Base-by-base conservation (phyloP, 2,888 invertebrate species). In the Andricus curvator region DNA sequence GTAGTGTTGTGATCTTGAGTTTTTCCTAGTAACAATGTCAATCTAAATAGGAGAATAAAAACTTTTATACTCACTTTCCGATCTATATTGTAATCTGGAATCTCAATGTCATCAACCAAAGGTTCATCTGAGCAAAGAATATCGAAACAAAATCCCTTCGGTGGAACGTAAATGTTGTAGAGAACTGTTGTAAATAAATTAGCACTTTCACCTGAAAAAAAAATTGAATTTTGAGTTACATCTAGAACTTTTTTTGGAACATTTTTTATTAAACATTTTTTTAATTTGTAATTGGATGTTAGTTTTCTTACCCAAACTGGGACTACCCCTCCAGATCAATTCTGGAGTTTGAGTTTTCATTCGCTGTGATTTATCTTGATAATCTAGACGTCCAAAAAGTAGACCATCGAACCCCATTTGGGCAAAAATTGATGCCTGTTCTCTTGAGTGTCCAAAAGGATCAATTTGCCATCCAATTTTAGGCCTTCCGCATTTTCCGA, bases 81-180 rank as follows among this genome's bases (percentile, higher is more conserved):
- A 8, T 96, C 95, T 0, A 97, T 96, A 91, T 99, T 99, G 91
- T 97, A 97, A 85, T 97, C 96, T 0, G 96, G 95, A 70, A 98
- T 96, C 29, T 94, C 93, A 0, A 94, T 94, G 87, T 98, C 97
- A 91, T 98, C 98, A 85, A 98, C 95, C 20, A 99, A 96, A 0
- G 98, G 98, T 76, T 96, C 96, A 90, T 98, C 97, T 0, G 93
- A 91, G 89, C 99, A 99, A 0, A 97, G 94, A 9, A 96, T 94
- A 91, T 99, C 99, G 92, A 98, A 99, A 89, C 99, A 99, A 92
- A 98, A 99, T 0, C 98, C 98, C 5, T 95, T 94, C 0, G 99
- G 99, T 0, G 98, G 96, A 0, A 95, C 95, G 90, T 98, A 98
- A 0, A 95, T 95, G 87, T 98, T 98, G 91, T 94, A 97, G 13